Conservation (phyloP, 2,888 invertebrate genomes). For the Oegoconia quadripuncta region DNA sequence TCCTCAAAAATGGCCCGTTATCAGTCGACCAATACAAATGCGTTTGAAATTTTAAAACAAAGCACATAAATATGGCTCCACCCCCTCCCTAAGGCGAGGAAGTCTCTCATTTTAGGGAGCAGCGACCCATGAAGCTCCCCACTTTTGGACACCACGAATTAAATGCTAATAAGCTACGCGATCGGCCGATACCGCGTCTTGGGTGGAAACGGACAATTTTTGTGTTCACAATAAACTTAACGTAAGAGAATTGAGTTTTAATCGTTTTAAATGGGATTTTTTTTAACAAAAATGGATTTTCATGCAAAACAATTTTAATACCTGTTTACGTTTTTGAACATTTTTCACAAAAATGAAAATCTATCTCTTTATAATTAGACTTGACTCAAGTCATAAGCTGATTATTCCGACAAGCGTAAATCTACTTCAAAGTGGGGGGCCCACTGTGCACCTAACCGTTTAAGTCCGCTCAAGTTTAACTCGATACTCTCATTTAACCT, state of each 20-base stretch:
- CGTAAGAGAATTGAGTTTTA: not conserved
- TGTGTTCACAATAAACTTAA: slow-evolving; percentile 9
- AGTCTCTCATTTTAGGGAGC: slow-evolving; percentile 72
- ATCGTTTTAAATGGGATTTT: not conserved
- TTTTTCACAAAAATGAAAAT: too few species aligned
- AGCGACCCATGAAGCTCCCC: slow-evolving; percentile 71
- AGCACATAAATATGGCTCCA: slow-evolving; percentile 33
- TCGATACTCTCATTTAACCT: too few species aligned
- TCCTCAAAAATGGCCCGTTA: slow-evolving; percentile 29
- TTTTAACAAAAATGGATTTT: too few species aligned
- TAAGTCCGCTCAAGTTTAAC: too few species aligned
- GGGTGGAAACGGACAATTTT: slow-evolving; percentile 36
- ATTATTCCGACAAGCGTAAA: too few species aligned
- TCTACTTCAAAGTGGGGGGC: too few species aligned
- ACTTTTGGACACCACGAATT: slow-evolving; percentile 67
- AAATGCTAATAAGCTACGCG: slow-evolving; percentile 71
- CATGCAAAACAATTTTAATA: too few species aligned
- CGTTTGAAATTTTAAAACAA: slow-evolving; percentile 35
- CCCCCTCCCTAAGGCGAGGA: slow-evolving; percentile 64
- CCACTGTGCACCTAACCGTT: too few species aligned
- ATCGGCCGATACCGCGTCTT: slow-evolving; percentile 52
- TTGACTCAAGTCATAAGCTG: too few species aligned
- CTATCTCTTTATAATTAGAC: too few species aligned
- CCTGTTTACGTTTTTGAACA: too few species aligned
- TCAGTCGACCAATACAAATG: slow-evolving; percentile 47